These are phyloP conservation scores for Elaeidobius kamerunicus DNA, from an alignment of 2,888 invertebrate species.

Conservation along the genomic window DNA sequence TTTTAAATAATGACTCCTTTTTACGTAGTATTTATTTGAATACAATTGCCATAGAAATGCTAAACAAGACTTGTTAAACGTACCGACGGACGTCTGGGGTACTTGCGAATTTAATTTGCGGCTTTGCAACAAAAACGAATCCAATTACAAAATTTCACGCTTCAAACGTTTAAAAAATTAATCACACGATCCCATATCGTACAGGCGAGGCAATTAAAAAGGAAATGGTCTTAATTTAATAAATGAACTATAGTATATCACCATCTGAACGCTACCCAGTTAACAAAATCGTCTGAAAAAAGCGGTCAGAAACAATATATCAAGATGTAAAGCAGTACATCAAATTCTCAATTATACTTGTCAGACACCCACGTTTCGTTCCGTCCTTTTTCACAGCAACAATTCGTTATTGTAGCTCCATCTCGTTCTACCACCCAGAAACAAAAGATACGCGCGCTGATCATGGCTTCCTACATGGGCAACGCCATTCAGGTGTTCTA, in stretches of 20 bases:
- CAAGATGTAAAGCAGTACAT: constrained; percentile 29
- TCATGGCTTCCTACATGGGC: constrained; percentile 49
- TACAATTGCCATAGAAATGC: constrained; percentile 7
- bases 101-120: constrained; percentile 8
- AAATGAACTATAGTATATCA: constrained; percentile 27
- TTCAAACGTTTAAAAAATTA: constrained; percentile 15
- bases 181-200: constrained; percentile 8
- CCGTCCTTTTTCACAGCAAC: constrained; percentile 20
- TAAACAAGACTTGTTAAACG: constrained; percentile 2
- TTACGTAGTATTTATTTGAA: constrained; percentile 8
- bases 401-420: constrained; percentile 21
- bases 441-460: constrained; percentile 47
- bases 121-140: constrained; percentile 14
- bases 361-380: constrained; percentile 27
- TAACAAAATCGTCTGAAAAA: constrained; percentile 18
- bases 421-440: constrained; percentile 49
- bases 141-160: constrained; percentile 22
- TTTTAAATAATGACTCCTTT: constrained; percentile 4
- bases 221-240: constrained; percentile 27
- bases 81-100: neutral
- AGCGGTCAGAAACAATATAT: constrained; percentile 22
- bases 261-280: constrained; percentile 17
- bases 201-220: constrained; percentile 20
- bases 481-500: constrained; percentile 49
- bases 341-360: constrained; percentile 29